These are phyloP conservation scores for Psittacula cyanocephala DNA, from an alignment of 2,113 vertebrate species.

Conservation along the genomic window DNA sequence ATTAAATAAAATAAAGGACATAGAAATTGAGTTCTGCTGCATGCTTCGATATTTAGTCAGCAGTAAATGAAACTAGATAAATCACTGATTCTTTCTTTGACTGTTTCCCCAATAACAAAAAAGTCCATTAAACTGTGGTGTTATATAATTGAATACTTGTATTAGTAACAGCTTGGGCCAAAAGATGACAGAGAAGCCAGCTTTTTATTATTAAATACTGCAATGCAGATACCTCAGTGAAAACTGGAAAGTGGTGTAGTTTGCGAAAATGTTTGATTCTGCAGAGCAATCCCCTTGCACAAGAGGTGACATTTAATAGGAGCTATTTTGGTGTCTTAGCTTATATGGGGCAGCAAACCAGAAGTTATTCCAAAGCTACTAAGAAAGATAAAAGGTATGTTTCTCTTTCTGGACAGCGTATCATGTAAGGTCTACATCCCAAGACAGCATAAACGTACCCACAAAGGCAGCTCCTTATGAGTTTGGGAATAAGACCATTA, in stretches of 20 bases:
- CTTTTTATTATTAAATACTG: neutral
- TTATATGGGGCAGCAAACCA: neutral
- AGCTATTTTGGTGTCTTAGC: neutral
- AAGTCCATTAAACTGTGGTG: neutral
- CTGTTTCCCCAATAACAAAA: neutral
- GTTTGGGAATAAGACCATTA: neutral
- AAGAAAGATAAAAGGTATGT: neutral
- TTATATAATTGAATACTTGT: neutral
- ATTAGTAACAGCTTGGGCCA: neutral
- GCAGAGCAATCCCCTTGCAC: neutral
- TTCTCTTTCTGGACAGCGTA: neutral
- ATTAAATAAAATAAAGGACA: slow-evolving; percentile 19
- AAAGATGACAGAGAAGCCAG: neutral
- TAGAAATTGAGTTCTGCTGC: neutral
- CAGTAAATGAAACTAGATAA: neutral
- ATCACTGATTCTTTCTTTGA: neutral
- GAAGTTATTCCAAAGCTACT: neutral
- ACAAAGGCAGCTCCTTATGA: neutral
- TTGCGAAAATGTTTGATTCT: neutral
- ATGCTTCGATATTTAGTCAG: neutral
- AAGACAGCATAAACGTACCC: neutral
- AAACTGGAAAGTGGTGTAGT: neutral
- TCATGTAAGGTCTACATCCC: neutral
- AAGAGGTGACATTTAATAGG: neutral
- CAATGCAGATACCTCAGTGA: neutral